phyloP scores from a whole-genome alignment of 2,113 vertebrate species.

The Corydoras maculifer region DNA sequence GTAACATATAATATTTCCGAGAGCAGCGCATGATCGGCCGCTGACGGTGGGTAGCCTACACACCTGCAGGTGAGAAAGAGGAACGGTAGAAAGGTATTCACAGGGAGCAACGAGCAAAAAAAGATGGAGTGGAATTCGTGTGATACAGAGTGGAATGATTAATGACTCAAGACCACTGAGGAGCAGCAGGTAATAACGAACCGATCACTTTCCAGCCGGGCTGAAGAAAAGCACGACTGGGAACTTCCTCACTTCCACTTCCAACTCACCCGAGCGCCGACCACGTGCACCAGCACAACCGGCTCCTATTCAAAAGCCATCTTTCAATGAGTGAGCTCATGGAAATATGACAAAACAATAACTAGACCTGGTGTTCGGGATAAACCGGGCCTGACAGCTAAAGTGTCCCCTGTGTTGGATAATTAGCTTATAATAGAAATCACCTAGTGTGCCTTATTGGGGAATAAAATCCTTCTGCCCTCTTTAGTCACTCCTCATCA shows the following conservation, averaged over 20 bases:
- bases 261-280: not conserved
- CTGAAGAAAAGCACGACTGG: not conserved
- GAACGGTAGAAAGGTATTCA: not conserved
- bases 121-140: not conserved
- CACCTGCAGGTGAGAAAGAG: not conserved
- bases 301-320: not conserved
- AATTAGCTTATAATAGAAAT: not conserved
- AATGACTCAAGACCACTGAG: conserved; percentile 8
- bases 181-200: conserved; percentile 24
- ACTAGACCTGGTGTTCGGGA: too few relatives aligned
- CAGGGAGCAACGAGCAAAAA: not conserved
- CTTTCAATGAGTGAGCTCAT: too few relatives aligned
- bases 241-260: not conserved
- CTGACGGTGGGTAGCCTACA: not conserved
- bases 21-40: not conserved
- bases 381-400: not conserved
- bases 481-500: not conserved
- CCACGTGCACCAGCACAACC: not conserved
- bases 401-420: not conserved
- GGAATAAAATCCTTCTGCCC: not conserved
- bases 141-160: conserved; percentile 12
- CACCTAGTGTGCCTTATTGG: not conserved
- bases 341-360: too few relatives aligned
- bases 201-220: conserved; percentile 7
- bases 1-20: not conserved